Percentiles rank a stretch among this genome's conserved stretches.
Evolutionary conservation across 2,797 vertebrate species (phyloP).

Genomic region (Jordanella pulchra): DNA sequence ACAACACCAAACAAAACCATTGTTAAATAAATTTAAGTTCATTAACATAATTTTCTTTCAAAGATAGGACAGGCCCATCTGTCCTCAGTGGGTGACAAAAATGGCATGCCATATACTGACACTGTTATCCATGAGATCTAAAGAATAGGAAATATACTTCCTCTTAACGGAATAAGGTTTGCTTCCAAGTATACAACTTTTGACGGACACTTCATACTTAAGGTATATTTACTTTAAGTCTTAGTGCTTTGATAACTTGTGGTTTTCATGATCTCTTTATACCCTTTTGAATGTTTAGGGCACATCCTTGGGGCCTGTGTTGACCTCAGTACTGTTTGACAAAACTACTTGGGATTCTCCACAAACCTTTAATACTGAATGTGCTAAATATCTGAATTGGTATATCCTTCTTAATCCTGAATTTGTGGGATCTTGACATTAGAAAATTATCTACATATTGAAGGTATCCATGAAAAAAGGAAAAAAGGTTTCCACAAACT

Average conservation of each 20-base stretch:
- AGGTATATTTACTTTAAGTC: constrained; percentile 65
- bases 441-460: no score
- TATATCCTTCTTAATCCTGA: constrained; percentile 84
- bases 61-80: constrained; percentile 76
- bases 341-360: constrained; percentile 72
- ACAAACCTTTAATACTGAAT: constrained; percentile 3
- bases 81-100: constrained; percentile 74
- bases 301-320: constrained; percentile 30
- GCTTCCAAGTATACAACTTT: constrained; percentile 66
- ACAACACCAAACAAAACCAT: constrained; percentile 81
- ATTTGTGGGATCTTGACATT: constrained; percentile 30
- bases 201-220: constrained; percentile 79
- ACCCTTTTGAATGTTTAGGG: constrained; percentile 67
- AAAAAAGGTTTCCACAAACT: no score
- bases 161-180: constrained; percentile 66
- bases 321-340: constrained; percentile 5
- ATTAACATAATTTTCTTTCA: constrained; percentile 27
- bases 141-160: constrained; percentile 77
- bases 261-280: not conserved
- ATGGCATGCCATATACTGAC: constrained; percentile 83
- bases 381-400: constrained; percentile 79
- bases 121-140: constrained; percentile 86
- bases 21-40: constrained; percentile 24
- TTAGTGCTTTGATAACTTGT: not conserved
- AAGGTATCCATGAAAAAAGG: no score